Conservation (phyloP, 2,888 invertebrate genomes). For the Chloromyia formosa region DNA sequence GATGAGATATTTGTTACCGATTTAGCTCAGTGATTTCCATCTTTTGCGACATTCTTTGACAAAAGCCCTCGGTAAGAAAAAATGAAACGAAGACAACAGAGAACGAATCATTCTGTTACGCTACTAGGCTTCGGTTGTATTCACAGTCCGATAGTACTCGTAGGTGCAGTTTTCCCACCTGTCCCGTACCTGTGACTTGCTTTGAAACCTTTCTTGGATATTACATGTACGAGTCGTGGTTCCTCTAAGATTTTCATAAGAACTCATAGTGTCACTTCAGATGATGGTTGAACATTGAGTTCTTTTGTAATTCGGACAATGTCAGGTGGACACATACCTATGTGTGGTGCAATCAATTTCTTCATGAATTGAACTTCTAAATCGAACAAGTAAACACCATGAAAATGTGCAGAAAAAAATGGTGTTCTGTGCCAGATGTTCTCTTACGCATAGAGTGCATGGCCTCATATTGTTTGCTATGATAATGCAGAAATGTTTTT, state of each 20-base stretch:
- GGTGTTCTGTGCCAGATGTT: too few relatives aligned
- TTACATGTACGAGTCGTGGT: not conserved
- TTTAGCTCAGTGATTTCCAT: slow-evolving; percentile 35
- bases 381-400: too few relatives aligned
- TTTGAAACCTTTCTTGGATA: too few relatives aligned
- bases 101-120: slow-evolving; percentile 37
- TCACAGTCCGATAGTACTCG: not conserved
- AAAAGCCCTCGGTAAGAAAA: not conserved
- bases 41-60: slow-evolving; percentile 17
- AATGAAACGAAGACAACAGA: not conserved
- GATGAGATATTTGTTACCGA: slow-evolving; percentile 37
- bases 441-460: too few relatives aligned
- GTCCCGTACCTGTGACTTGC: slow-evolving; percentile 1
- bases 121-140: not conserved
- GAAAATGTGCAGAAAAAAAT: too few relatives aligned
- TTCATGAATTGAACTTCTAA: too few relatives aligned
- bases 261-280: not conserved
- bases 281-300: too few relatives aligned
- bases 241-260: not conserved
- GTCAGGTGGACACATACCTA: too few relatives aligned
- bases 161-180: slow-evolving; percentile 5
- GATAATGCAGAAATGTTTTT: too few relatives aligned
- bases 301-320: too few relatives aligned
- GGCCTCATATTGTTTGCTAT: too few relatives aligned
- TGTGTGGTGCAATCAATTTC: too few relatives aligned